phyloP scores from a whole-genome alignment of 2,888 invertebrate genomes.

The Drosophila diplacantha region DNA sequence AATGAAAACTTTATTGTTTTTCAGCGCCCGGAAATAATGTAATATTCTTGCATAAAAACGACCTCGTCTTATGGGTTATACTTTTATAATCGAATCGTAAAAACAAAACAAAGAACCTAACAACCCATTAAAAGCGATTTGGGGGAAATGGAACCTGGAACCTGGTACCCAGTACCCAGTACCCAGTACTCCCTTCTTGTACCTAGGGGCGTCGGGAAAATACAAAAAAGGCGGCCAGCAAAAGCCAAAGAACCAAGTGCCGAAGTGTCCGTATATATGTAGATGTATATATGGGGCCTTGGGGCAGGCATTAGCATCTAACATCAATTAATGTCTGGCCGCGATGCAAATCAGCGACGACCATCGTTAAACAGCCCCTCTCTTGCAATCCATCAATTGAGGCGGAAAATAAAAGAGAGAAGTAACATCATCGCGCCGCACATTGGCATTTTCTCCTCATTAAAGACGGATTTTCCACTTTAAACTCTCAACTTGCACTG shows the following conservation, averaged over 20 bases:
- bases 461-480: constrained; percentile 46
- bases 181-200: background rate
- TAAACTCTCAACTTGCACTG: constrained; percentile 36
- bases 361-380: constrained; percentile 23
- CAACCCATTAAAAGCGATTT: constrained; percentile 26
- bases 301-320: constrained; percentile 33
- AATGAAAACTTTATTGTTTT: constrained; percentile 65
- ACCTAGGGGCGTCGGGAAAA: background rate
- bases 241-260: constrained; percentile 22
- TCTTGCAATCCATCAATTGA: constrained; percentile 32
- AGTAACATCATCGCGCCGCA: constrained; percentile 5
- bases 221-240: constrained; percentile 5
- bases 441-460: constrained; percentile 43
- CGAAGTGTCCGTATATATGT: constrained; percentile 4
- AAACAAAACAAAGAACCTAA: constrained; percentile 15
- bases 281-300: constrained; percentile 13
- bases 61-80: constrained; percentile 47
- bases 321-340: constrained; percentile 40
- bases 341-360: constrained; percentile 38
- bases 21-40: constrained; percentile 61
- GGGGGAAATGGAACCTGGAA: constrained; percentile 39
- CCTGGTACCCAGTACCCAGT: constrained; percentile 9
- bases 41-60: constrained; percentile 64
- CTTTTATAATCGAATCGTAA: constrained; percentile 68
- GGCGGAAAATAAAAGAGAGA: constrained; percentile 6